These are phyloP conservation scores for Patella pellucida DNA, from an alignment of 2,888 invertebrate genomes.

Conservation along the genomic window DNA sequence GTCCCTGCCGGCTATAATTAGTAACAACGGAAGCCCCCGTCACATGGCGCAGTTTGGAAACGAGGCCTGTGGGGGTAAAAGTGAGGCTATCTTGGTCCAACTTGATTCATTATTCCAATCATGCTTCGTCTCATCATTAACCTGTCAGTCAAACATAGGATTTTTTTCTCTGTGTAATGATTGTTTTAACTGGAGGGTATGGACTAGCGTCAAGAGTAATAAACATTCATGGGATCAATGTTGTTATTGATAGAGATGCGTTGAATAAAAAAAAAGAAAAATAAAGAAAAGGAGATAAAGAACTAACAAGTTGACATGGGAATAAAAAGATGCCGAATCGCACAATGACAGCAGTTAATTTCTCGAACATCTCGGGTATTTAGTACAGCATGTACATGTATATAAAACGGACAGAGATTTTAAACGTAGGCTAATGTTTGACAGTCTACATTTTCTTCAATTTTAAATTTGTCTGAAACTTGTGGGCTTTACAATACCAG, in stretches of 20 bases:
- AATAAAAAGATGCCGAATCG: too few species aligned
- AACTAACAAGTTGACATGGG: too few species aligned
- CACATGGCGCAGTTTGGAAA: neutral
- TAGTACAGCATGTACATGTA: too few species aligned
- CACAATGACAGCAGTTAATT: too few species aligned
- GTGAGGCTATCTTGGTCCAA: neutral
- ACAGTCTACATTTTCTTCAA: too few species aligned
- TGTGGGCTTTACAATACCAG: too few species aligned
- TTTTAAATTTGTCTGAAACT: too few species aligned
- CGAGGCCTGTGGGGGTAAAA: slow-evolving; percentile 7
- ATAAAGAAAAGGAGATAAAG: too few species aligned
- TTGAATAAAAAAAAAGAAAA: too few species aligned
- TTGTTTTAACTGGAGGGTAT: neutral
- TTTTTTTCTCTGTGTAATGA: neutral
- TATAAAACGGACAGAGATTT: too few species aligned
- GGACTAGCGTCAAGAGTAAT: slow-evolving; percentile 1
- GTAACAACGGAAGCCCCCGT: slow-evolving; percentile 5
- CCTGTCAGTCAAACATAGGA: slow-evolving; percentile 1
- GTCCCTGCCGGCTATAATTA: neutral
- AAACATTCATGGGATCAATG: slow-evolving; percentile 11
- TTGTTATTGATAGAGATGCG: neutral
- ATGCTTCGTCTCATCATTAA: neutral
- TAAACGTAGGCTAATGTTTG: too few species aligned
- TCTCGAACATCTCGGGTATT: too few species aligned
- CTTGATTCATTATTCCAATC: slow-evolving; percentile 8